A percentile compares a stretch with the other conserved stretches of the same genome.
phyloP scores from a whole-genome alignment of 2,888 invertebrate species.

The Apodemia hepburni region DNA sequence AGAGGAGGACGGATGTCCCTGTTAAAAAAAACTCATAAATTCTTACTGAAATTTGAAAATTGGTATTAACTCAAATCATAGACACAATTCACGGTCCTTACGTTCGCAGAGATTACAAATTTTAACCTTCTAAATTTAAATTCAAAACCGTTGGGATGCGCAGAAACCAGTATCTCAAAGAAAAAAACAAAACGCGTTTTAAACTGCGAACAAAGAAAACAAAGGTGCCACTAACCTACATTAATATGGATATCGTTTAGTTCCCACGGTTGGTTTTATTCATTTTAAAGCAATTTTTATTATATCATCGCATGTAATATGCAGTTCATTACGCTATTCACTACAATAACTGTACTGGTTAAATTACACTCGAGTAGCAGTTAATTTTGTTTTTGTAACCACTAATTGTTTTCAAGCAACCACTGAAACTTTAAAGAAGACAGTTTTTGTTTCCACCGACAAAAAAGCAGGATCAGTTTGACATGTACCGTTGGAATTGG shows the following conservation, averaged over 20 bases:
- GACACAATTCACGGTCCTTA: background rate
- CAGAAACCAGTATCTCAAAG: background rate
- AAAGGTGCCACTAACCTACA: conserved; percentile 25
- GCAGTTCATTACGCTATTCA: conserved; percentile 17
- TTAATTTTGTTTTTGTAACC: conserved; percentile 12
- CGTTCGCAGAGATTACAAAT: background rate
- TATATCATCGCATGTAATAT: conserved; percentile 29
- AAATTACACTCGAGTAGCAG: background rate
- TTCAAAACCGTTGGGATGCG: conserved; percentile 9
- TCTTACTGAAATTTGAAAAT: too few species aligned
- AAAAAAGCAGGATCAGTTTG: too few species aligned
- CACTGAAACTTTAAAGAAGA: too few species aligned
- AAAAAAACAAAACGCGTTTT: conserved; percentile 2
- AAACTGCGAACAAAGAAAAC: conserved; percentile 14
- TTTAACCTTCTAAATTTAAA: conserved; percentile 11
- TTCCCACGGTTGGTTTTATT: conserved; percentile 28
- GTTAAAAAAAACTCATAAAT: too few species aligned
- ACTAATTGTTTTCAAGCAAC: background rate
- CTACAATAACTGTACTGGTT: background rate
- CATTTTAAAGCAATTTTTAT: conserved; percentile 27
- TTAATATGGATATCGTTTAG: conserved; percentile 24
- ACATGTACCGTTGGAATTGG: too few species aligned
- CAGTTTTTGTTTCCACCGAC: too few species aligned
- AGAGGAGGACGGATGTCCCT: too few species aligned
- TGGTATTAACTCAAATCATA: background rate